Conservation (phyloP, 2,113 vertebrate genomes). For the Pongo abelii region DNA sequence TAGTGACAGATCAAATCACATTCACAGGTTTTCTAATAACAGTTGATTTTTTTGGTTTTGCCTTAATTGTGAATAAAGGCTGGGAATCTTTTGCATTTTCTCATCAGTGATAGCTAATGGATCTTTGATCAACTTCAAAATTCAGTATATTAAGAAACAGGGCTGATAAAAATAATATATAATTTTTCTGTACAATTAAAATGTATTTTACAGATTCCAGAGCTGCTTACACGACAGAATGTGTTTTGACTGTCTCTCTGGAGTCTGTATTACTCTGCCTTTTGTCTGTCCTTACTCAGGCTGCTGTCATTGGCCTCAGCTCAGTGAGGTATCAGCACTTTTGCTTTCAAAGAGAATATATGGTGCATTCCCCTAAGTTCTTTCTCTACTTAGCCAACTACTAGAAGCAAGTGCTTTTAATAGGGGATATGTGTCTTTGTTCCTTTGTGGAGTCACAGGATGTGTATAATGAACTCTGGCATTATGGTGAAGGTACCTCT, state of each 20-base stretch:
- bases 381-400: not conserved
- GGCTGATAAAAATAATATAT: not conserved
- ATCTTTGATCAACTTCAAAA: constrained; percentile 18
- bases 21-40: constrained; percentile 16
- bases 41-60: not conserved
- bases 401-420: constrained; percentile 5
- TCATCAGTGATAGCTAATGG: not conserved
- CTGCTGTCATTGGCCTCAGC: constrained; percentile 9
- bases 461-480: not conserved
- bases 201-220: not conserved
- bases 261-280: not conserved
- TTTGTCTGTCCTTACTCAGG: not conserved
- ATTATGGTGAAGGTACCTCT: not conserved
- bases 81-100: not conserved
- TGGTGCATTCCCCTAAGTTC: not conserved
- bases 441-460: not conserved
- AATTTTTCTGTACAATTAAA: not conserved
- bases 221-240: not conserved
- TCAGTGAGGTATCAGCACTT: constrained; percentile 37
- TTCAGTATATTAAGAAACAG: constrained; percentile 11
- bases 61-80: constrained; percentile 24
- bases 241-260: not conserved
- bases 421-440: not conserved
- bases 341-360: constrained; percentile 27
- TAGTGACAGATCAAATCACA: not conserved